Evolutionary conservation across 2,113 vertebrate species (phyloP).

Genomic region (Tetrao urogallus): DNA sequence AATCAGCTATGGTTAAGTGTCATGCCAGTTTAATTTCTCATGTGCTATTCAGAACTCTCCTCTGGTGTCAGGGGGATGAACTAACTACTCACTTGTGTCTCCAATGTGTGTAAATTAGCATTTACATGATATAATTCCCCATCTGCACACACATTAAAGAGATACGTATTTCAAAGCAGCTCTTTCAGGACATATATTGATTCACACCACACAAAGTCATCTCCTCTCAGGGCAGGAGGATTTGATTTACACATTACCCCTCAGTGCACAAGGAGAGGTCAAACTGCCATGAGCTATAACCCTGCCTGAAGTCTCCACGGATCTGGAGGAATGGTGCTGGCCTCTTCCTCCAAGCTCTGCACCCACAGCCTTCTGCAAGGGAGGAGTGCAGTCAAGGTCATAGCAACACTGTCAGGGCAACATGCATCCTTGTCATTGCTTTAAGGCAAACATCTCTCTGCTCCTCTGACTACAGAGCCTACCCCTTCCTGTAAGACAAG

Average conservation of each 20-base stretch:
- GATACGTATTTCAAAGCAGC: neutral
- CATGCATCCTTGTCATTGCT: neutral
- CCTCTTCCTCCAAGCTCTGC: fast-evolving
- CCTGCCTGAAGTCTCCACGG: neutral
- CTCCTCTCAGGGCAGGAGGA: neutral
- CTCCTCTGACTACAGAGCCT: neutral
- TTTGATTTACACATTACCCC: slow-evolving; percentile 2
- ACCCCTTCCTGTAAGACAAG: neutral
- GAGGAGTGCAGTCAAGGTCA: neutral
- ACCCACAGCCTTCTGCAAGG: neutral
- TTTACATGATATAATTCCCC: slow-evolving; percentile 24
- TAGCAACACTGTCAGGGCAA: neutral
- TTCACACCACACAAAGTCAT: slow-evolving; percentile 14
- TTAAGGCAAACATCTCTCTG: neutral
- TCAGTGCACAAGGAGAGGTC: neutral
- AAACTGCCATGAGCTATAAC: neutral
- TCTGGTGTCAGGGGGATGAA: neutral
- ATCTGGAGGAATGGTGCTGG: neutral
- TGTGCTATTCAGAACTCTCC: neutral
- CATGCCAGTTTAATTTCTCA: slow-evolving; percentile 3
- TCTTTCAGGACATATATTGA: slow-evolving; percentile 19
- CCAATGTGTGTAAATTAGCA: slow-evolving; percentile 27
- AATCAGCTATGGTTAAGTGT: slow-evolving; percentile 40
- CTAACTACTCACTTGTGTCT: slow-evolving; percentile 7
- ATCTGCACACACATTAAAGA: slow-evolving; percentile 21